Base-by-base conservation (phyloP, 2,888 invertebrate species). In the Bhutanitis thaidina region DNA sequence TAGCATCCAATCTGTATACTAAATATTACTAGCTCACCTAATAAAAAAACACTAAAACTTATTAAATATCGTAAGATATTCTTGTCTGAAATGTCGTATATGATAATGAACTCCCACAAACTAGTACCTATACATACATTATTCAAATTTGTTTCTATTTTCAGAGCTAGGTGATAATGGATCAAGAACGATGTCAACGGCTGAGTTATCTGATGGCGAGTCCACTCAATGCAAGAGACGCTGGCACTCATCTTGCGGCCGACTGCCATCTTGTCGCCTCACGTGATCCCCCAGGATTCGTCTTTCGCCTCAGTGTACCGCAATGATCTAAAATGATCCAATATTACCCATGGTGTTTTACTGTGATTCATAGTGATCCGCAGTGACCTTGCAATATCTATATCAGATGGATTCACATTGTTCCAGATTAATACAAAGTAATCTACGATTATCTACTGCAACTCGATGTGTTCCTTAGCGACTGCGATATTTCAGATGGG, bases 231-330 rank as follows among this genome's bases (percentile, higher is more conserved):
- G 79, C 62, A 89, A 89, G 68, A 75, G 78, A 0, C 80, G 88
- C 45, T 89, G 89, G 89, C 86, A 87, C 61, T 87, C 87, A 1
- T 82, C 87, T 1, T 89, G 89, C 69, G 88, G 85, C 37, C 82
- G 88, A 2, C 71, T 88, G 56, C 86, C 87, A 0, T 74, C 83
- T 0, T 89, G 88, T 64, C 77, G 85, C 7, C 84, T 20, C 20
- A 20, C 20, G 62, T 88, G 87, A 87, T 77, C 59, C 20, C 52
- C 34, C 10, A 15, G n/a, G n/a, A 20, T 44, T 12, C 12, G 7
- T 27, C 8, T 14, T 44, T 15, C 12, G 13, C 38, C 9, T 10
- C 16, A 9, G 37, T 49, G 40, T 47, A 25, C 47, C 20, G 20
- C 20, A 20, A n/a, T 34, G 32, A 14, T 43, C 38, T 13, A 43